These are phyloP conservation scores for Pygmarrhopalites habei DNA, from an alignment of 1,140 invertebrate genomes.

Conservation along the genomic window DNA sequence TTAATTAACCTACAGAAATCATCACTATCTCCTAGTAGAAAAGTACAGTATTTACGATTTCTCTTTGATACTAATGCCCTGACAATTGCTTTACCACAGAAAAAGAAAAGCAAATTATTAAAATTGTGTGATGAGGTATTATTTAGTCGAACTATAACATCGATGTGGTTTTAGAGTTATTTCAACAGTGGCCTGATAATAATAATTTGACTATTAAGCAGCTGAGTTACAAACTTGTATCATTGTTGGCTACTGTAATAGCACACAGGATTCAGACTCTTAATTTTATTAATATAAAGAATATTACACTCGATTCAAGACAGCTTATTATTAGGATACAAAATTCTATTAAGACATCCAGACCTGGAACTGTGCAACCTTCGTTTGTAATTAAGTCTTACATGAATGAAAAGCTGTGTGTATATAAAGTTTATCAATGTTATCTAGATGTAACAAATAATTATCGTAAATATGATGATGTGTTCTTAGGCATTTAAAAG, in stretches of 20 bases:
- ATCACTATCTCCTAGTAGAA: neutral
- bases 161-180: neutral
- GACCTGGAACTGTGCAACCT: too few species aligned
- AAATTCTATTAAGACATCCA: too few species aligned
- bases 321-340: too few species aligned
- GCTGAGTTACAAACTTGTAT: neutral
- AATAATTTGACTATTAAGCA: neutral
- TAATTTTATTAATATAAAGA: too few species aligned
- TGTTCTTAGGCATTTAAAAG: neutral
- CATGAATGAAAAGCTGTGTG: too few species aligned
- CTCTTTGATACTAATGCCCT: constrained; percentile 9
- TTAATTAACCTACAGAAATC: constrained; percentile 15
- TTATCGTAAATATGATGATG: neutral
- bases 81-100: neutral
- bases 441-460: neutral
- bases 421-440: neutral
- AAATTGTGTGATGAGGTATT: neutral
- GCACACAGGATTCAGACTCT: neutral
- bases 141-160: neutral
- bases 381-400: too few species aligned
- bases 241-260: neutral
- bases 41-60: constrained; percentile 9
- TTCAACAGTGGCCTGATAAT: neutral
- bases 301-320: too few species aligned
- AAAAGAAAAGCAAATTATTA: neutral